Percentiles rank a stretch among this genome's conserved stretches.
phyloP scores from a whole-genome alignment of 2,888 invertebrate genomes.

The Synergus laeviventris region DNA sequence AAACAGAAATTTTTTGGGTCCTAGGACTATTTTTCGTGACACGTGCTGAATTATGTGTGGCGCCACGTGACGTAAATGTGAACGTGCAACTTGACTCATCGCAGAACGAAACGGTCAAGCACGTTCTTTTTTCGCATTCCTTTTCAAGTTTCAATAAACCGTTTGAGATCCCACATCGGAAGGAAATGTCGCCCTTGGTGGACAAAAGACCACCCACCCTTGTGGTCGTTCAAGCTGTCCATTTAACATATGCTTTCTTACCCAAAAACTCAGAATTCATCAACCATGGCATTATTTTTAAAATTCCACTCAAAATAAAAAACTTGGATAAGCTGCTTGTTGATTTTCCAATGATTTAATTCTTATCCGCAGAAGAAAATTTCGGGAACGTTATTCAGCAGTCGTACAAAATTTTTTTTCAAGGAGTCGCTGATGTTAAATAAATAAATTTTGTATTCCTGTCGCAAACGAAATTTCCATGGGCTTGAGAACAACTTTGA shows the following conservation, averaged over 20 bases:
- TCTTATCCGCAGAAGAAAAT: not conserved
- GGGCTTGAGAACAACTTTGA: constrained; percentile 29
- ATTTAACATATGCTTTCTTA: not conserved
- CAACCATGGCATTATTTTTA: not conserved
- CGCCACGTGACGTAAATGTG: constrained; percentile 37
- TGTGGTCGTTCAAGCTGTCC: not conserved
- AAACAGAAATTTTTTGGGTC: not conserved
- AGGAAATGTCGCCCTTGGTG: constrained; percentile 63
- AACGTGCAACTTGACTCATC: constrained; percentile 38
- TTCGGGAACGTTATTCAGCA: not conserved
- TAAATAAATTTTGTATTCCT: constrained; percentile 38
- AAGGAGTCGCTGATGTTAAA: not conserved
- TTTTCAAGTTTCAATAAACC: constrained; percentile 39
- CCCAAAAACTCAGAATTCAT: not conserved
- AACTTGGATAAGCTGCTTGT: not conserved
- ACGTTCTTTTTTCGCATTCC: constrained; percentile 45
- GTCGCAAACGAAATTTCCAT: constrained; percentile 16
- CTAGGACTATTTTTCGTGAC: not conserved
- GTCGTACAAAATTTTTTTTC: not conserved
- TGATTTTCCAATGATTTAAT: not conserved
- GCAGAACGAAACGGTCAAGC: constrained; percentile 38
- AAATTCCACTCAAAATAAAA: not conserved
- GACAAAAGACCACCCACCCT: constrained; percentile 52
- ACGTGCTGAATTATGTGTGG: constrained; percentile 16
- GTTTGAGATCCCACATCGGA: constrained; percentile 55